Evolutionary conservation across 2,888 invertebrate genomes (phyloP).

Genomic region (Apomyelois bistriatella): DNA sequence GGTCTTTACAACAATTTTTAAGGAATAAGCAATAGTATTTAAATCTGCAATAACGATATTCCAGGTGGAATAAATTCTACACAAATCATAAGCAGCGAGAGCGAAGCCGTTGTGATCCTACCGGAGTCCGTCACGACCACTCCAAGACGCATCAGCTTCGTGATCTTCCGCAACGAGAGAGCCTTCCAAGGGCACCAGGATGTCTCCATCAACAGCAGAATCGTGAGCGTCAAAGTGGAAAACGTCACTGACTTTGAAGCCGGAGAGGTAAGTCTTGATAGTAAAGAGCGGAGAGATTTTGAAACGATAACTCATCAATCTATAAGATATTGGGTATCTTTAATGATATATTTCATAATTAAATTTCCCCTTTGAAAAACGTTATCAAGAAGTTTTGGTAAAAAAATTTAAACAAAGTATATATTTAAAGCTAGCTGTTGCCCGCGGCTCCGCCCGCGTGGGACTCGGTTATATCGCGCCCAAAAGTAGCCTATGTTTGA

Average conservation of each 20-base stretch:
- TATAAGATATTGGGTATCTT: too few species aligned
- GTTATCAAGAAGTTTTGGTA: too few species aligned
- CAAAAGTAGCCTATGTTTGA: too few species aligned
- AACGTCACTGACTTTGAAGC: slow-evolving; percentile 48
- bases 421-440: too few species aligned
- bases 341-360: too few species aligned
- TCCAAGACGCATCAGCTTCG: slow-evolving; percentile 61
- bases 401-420: too few species aligned
- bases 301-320: too few species aligned
- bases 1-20: too few species aligned
- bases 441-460: too few species aligned
- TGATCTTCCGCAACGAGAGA: slow-evolving; percentile 67
- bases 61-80: slow-evolving; percentile 45
- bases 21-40: neutral
- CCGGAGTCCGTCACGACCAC: slow-evolving; percentile 50
- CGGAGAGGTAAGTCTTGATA: slow-evolving; percentile 49
- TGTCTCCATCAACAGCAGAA: slow-evolving; percentile 57
- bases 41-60: slow-evolving; percentile 15
- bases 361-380: too few species aligned
- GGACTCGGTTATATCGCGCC: too few species aligned
- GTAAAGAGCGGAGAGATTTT: too few species aligned
- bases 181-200: slow-evolving; percentile 46
- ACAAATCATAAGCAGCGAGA: slow-evolving; percentile 38
- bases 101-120: slow-evolving; percentile 61
- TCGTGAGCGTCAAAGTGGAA: slow-evolving; percentile 71